phyloP scores from a whole-genome alignment of 2,113 vertebrate genomes.

The Martes martes region DNA sequence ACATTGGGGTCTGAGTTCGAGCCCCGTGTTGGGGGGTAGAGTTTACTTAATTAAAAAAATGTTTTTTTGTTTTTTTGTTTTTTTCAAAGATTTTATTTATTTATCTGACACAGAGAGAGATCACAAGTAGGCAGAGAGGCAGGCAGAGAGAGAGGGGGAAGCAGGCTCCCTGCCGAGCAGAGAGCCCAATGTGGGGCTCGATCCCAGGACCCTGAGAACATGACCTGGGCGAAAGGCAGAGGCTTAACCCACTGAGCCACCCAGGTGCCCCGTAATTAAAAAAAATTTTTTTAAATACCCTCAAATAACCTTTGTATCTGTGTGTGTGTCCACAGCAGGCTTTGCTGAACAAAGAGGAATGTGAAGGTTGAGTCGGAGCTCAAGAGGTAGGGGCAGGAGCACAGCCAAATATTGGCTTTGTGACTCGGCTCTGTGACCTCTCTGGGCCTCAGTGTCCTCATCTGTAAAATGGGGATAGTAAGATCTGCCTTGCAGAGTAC shows the following conservation, averaged over 20 bases:
- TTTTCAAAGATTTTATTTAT: no score
- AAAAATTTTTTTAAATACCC: not conserved
- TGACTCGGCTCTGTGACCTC: not conserved
- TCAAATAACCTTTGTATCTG: not conserved
- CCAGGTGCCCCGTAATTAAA: not conserved
- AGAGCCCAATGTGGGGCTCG: no score
- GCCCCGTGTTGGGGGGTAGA: not conserved
- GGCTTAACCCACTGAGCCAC: no score
- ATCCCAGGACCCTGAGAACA: no score
- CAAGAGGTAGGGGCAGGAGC: not conserved
- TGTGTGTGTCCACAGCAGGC: no score
- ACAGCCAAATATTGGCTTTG: not conserved
- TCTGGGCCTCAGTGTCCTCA: not conserved
- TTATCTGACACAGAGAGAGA: no score
- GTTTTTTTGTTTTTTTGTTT: no score
- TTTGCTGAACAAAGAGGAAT: not conserved
- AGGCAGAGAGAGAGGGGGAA: no score
- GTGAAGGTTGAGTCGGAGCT: accelerated
- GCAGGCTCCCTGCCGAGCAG: no score
- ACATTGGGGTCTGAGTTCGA: not conserved
- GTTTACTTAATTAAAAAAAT: not conserved
- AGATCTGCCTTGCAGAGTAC: not conserved
- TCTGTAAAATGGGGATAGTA: not conserved
- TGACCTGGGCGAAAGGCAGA: no score
- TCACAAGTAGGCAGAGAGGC: no score